These are phyloP conservation scores for Echeneis naucrates DNA, from an alignment of 2,797 vertebrate genomes.

Conservation along the genomic window DNA sequence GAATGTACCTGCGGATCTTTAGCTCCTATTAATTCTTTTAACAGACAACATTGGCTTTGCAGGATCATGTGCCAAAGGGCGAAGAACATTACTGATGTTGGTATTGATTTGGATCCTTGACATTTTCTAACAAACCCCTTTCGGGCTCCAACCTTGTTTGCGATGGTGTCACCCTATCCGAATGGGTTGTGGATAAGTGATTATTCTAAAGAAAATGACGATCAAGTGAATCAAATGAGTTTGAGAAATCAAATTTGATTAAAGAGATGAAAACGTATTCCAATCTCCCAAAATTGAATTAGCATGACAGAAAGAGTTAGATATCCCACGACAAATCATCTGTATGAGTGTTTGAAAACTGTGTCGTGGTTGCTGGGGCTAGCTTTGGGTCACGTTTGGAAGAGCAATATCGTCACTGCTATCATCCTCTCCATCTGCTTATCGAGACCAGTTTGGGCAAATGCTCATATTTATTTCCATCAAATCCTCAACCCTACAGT, in stretches of 20 bases:
- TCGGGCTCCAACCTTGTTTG: background rate
- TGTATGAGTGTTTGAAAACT: background rate
- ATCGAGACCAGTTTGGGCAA: constrained; percentile 26
- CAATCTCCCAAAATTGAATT: constrained; percentile 2
- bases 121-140: too few species aligned
- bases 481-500: constrained; percentile 9
- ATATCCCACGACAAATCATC: constrained; percentile 2
- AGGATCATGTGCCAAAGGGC: background rate
- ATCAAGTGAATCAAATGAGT: background rate
- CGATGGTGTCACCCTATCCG: background rate
- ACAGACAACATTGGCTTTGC: background rate
- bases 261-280: background rate
- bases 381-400: constrained; percentile 10
- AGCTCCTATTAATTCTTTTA: background rate
- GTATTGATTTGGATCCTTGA: background rate
- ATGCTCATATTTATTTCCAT: constrained; percentile 9
- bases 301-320: background rate
- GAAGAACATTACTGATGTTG: background rate
- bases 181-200: background rate
- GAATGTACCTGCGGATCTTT: background rate
- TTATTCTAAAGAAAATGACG: background rate
- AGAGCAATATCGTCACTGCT: constrained; percentile 2
- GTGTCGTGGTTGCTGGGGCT: background rate
- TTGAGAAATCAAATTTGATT: background rate
- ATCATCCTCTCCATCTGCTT: background rate